These are phyloP conservation scores for Aricia artaxerxes DNA, from an alignment of 2,888 invertebrate genomes.

Conservation along the genomic window DNA sequence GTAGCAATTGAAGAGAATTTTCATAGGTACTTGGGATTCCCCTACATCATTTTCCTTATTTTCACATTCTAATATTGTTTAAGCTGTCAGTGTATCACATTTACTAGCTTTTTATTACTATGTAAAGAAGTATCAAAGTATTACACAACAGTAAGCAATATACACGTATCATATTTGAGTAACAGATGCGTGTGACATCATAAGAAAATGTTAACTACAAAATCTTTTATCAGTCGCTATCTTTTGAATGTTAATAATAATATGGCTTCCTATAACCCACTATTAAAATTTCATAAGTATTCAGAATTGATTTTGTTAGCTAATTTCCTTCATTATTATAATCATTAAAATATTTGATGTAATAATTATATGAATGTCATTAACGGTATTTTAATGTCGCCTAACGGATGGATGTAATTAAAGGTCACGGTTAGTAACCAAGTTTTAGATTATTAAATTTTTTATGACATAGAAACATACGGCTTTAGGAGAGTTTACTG, in stretches of 20 bases:
- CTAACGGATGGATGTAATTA: background rate
- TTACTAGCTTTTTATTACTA: background rate
- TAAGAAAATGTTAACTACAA: background rate
- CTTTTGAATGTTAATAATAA: background rate
- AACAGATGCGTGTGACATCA: background rate
- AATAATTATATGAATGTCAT: background rate
- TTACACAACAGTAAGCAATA: background rate
- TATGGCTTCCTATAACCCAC: background rate
- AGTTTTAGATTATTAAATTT: background rate
- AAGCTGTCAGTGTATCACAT: background rate
- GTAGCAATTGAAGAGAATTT: no score
- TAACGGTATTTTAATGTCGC: background rate
- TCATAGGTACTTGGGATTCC: no score
- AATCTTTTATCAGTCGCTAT: background rate
- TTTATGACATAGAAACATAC: background rate
- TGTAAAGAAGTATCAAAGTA: background rate
- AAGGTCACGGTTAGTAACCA: background rate
- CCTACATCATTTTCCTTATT: background rate
- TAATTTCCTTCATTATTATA: background rate
- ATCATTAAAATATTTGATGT: background rate
- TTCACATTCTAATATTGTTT: background rate
- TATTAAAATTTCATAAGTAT: background rate
- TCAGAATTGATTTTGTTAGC: background rate
- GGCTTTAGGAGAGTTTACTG: no score
- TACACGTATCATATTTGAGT: background rate